Percentiles rank a stretch among this genome's conserved stretches.
Evolutionary conservation across 2,113 vertebrate species (phyloP).

Genomic region (Litocranius walleri): DNA sequence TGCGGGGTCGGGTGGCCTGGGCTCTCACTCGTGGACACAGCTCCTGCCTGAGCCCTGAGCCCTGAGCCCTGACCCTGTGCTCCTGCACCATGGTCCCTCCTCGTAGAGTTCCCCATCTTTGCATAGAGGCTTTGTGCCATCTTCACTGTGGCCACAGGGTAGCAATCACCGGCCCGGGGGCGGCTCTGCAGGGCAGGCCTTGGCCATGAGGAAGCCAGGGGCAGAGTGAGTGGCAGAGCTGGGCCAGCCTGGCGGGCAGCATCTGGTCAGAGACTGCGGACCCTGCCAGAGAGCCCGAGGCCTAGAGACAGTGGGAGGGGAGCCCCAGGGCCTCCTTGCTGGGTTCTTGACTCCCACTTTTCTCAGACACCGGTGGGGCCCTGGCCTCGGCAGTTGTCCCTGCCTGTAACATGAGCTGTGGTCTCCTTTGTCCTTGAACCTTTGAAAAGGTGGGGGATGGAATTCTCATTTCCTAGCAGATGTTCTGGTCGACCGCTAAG

Average conservation of each 20-base stretch:
- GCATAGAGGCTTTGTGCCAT: neutral
- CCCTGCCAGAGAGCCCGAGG: neutral
- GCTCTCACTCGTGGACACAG: neutral
- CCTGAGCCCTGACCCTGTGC: accelerated
- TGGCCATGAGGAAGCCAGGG: neutral
- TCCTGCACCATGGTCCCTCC: neutral
- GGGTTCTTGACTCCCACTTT: neutral
- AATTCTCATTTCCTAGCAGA: neutral
- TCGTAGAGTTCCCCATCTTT: accelerated
- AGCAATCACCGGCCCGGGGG: neutral
- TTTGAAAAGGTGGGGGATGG: accelerated
- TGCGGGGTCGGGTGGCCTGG: accelerated
- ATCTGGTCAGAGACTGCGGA: neutral
- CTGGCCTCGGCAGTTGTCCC: neutral
- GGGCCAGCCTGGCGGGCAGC: neutral
- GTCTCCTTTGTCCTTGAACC: neutral
- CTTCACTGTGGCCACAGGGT: neutral
- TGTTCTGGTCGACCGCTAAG: accelerated
- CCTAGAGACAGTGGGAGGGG: accelerated
- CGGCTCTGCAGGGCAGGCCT: accelerated
- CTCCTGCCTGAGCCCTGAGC: neutral
- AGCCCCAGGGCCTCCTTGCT: neutral
- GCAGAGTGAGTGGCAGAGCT: too few relatives aligned
- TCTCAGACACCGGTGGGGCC: accelerated
- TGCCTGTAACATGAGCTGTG: accelerated